Conservation (phyloP, 2,888 invertebrate species). For the Nomada hirtipes region DNA sequence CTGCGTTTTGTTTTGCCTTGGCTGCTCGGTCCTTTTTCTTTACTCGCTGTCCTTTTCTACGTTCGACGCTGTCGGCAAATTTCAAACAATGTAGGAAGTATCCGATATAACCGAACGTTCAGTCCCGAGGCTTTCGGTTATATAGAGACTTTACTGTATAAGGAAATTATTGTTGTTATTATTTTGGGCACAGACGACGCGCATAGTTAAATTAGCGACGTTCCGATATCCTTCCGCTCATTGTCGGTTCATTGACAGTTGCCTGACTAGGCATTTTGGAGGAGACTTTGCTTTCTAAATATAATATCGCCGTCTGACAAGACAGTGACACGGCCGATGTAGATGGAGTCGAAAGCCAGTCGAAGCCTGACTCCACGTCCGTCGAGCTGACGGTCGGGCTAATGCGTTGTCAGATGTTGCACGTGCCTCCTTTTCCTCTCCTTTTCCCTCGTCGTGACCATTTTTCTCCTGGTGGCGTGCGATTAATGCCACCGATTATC, state of each 20-base stretch:
- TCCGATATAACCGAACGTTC: no score
- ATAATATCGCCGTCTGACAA: slow-evolving; percentile 74
- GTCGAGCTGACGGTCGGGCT: slow-evolving; percentile 69
- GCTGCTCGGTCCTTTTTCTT: no score
- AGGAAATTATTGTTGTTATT: background rate
- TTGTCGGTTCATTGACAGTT: slow-evolving; percentile 67
- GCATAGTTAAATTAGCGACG: slow-evolving; percentile 22
- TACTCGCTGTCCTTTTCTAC: no score
- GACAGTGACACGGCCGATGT: slow-evolving; percentile 70
- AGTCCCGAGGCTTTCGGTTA: no score
- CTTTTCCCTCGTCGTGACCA: background rate
- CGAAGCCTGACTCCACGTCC: slow-evolving; percentile 64
- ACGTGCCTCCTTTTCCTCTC: slow-evolving; percentile 39
- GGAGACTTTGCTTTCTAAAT: slow-evolving; percentile 71
- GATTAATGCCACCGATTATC: slow-evolving; percentile 50
- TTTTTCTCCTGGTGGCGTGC: slow-evolving; percentile 19
- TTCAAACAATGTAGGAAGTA: no score
- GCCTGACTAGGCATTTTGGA: slow-evolving; percentile 67
- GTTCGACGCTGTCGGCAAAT: no score
- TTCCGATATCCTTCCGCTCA: slow-evolving; percentile 24
- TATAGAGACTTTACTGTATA: no score
- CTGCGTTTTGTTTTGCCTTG: no score
- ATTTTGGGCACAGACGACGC: slow-evolving; percentile 4
- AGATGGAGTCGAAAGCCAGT: slow-evolving; percentile 57
- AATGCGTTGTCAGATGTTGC: slow-evolving; percentile 77